Evolutionary conservation across 1,140 invertebrate genomes (phyloP), one percentile per base, ranked within the genome.

Genomic region (Ceratitis capitata): DNA sequence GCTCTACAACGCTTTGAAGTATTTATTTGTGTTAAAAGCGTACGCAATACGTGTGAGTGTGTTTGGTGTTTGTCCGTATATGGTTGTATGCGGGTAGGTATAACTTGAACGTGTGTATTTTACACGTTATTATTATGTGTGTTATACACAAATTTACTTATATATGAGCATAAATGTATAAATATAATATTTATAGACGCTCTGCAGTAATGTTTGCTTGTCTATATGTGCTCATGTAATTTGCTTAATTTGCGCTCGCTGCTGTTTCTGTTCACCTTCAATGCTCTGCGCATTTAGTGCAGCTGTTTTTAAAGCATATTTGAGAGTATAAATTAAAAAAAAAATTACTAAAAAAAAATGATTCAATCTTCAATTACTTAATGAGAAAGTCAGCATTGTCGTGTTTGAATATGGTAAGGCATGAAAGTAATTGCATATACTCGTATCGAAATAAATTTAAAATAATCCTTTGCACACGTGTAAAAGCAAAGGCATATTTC

Each of bases 1-100:
- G 39, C 16, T 42, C 39, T 45, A 78, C 39, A 78, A 78, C 69
- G 45, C 69, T 78, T 78, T 78, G 39, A 78, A 78, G 39, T 78
- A n/a, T 45, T 78, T 45, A 78, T 45, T 78, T 26, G 69, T 45
- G n/a, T 32, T 29, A 2, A 53, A 19, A 19, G 3, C 45, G n/a
- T n/a, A n/a, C n/a, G 51, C n/a, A 19, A 23, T 58, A 26, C 56
- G 56, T 47, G 14, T 14, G 45, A 47, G 45, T 47, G 45, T 14
- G n/a, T 47, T 47, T 7, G 45, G 45, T 12, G 51, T 53, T 4
- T 53, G 16, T 53, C 14, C n/a, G 4, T 16, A 4, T 53, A 19
- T 16, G 51, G 51, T 53, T 16, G 51, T 10, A 19, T 16, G n/a
- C n/a, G n/a, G n/a, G n/a, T 53, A 53, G 51, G 23, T 56, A 56